Percentiles rank a stretch among this genome's conserved stretches.
phyloP scores from a whole-genome alignment of 2,888 invertebrate species.

The Acleris literana region DNA sequence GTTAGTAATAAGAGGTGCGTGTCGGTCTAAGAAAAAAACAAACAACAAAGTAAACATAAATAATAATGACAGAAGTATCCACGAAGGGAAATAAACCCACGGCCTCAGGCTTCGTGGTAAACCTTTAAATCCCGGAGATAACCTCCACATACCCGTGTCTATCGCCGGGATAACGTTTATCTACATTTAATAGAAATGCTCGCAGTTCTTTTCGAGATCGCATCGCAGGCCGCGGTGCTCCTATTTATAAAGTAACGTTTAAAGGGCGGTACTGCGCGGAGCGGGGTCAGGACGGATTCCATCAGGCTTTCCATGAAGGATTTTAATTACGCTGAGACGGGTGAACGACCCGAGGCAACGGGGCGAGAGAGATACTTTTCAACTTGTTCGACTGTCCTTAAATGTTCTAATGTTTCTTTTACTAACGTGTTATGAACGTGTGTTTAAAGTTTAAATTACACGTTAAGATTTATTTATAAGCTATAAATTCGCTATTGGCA shows the following conservation, averaged over 20 bases:
- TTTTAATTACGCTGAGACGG: constrained; percentile 79
- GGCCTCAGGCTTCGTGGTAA: too few species aligned
- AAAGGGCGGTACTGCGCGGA: constrained; percentile 70
- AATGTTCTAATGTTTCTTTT: constrained; percentile 5
- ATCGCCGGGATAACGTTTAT: neutral
- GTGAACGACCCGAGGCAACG: constrained; percentile 63
- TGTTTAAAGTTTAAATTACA: neutral
- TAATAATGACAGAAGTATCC: neutral
- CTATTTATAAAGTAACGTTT: constrained; percentile 77
- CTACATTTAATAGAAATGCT: constrained; percentile 4
- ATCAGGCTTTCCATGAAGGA: constrained; percentile 81
- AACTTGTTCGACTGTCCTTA: constrained; percentile 31
- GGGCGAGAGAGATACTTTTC: constrained; percentile 48
- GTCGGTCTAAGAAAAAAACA: too few species aligned
- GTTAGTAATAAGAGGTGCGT: too few species aligned
- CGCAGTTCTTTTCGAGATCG: constrained; percentile 13
- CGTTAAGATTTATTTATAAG: neutral
- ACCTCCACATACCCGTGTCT: neutral
- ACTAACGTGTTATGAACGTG: constrained; percentile 1
- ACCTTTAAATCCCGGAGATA: neutral
- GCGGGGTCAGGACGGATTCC: constrained; percentile 78
- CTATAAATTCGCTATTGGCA: constrained; percentile 7
- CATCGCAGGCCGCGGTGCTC: constrained; percentile 49
- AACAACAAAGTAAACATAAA: too few species aligned
- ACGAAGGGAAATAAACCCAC: neutral